Percentiles rank a stretch among this genome's conserved stretches.
Evolutionary conservation across 1,140 invertebrate genomes (phyloP).

Genomic region (Aphis craccivora): DNA sequence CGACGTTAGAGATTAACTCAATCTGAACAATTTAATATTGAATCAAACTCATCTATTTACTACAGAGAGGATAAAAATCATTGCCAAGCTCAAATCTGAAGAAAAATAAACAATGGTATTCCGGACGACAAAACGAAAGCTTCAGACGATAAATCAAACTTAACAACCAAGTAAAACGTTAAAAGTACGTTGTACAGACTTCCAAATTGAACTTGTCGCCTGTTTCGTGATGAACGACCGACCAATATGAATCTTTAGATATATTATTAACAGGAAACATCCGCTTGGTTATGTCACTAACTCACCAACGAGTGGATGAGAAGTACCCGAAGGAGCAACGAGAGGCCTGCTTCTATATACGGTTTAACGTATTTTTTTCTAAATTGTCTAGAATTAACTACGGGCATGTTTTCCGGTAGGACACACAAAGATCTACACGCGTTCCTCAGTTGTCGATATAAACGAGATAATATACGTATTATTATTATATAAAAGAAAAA

Average conservation of each 20-base stretch:
- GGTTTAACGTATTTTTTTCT: neutral
- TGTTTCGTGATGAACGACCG: constrained; percentile 38
- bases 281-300: neutral
- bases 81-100: neutral
- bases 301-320: neutral
- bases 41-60: neutral
- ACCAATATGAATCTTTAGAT: neutral
- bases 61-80: neutral
- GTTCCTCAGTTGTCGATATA: neutral
- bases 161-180: neutral
- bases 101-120: neutral
- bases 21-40: neutral
- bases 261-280: constrained; percentile 9
- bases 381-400: neutral
- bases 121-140: neutral
- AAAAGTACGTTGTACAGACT: neutral
- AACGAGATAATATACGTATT: neutral
- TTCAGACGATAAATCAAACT: constrained; percentile 17
- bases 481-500: neutral
- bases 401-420: neutral
- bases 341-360: neutral
- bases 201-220: neutral
- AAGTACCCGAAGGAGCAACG: neutral
- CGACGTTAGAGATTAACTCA: neutral
- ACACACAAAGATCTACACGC: neutral